phyloP scores from a whole-genome alignment of 2,888 invertebrate genomes.

The Plutella xylostella region DNA sequence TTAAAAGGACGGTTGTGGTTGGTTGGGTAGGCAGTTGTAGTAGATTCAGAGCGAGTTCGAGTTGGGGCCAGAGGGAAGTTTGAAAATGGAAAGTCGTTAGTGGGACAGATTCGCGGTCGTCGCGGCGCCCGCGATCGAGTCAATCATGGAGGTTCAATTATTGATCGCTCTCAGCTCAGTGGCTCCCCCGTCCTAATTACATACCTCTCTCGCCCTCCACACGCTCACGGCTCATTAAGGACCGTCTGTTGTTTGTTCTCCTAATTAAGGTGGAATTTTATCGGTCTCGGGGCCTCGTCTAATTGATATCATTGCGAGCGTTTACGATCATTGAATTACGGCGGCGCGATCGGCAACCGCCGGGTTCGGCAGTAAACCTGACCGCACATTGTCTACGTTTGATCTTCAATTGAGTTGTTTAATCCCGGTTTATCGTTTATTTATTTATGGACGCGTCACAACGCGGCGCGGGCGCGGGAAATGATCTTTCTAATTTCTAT shows the following conservation, averaged over 20 bases:
- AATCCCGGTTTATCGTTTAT: constrained; percentile 62
- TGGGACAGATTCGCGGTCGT: constrained; percentile 7
- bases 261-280: constrained; percentile 68
- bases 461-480: too few species aligned
- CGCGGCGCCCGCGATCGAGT: constrained; percentile 31
- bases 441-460: constrained; percentile 40
- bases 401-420: constrained; percentile 60
- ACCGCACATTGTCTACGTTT: constrained; percentile 60
- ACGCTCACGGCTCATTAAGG: constrained; percentile 64
- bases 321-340: constrained; percentile 68
- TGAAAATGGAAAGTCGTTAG: too few species aligned
- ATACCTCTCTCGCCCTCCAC: constrained; percentile 52
- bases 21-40: neutral
- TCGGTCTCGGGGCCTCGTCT: constrained; percentile 58
- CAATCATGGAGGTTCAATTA: constrained; percentile 61
- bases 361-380: constrained; percentile 56
- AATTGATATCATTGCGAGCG: constrained; percentile 68
- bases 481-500: too few species aligned
- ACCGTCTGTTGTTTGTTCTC: constrained; percentile 67
- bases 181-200: constrained; percentile 55
- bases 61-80: too few species aligned
- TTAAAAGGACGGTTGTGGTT: too few species aligned
- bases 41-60: too few species aligned
- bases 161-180: constrained; percentile 44
- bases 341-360: constrained; percentile 53